Base-by-base conservation (phyloP, 2,113 vertebrate species). In the Cygnus atratus region DNA sequence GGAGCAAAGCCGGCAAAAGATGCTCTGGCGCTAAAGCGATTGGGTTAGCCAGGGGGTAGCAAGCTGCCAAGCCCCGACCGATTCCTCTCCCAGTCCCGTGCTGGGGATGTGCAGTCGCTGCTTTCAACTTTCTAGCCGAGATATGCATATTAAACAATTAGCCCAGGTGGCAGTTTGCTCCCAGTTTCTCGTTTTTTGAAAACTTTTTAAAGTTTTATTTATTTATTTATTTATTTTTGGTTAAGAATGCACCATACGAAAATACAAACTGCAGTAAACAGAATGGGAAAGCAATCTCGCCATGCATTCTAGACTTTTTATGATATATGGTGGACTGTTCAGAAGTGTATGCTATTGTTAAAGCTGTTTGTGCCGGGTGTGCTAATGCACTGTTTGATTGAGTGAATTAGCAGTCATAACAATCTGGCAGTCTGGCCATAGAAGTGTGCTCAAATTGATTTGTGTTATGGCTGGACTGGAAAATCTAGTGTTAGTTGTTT, bases 401-500 rank as follows among this genome's bases (percentile, higher is more conserved):
- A 98, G 97, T 97, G 98, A 98, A 98, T 98, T 98, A 98, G 97
- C 97, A 98, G 98, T 98, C 98, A 98, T 97, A 98, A 98, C 98
- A 98, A 97, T 97, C 97, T 98, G 97, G 97, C 97, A 97, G 98
- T 91, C 97, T 98, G 97, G 97, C 98, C 97, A 97, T 97, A 98
- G 97, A 97, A 98, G 95, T 97, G 97, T 96, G 98, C 92, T 98
- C 95, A 97, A 97, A 98, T 98, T 98, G 97, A 98, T 98, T 97
- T 97, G 98, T 98, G 96, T 98, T 97, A 97, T 97, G 98, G 97
- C 98, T 98, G 98, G 97, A 97, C 97, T 98, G 97, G 97, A 98
- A 98, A 98, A 98, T 98, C 97, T 97, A 97, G 95, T 96, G 97
- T 97, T 98, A 97, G 98, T 98, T 98, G 96, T 97, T 98, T 98